A percentile compares a stretch with the other conserved stretches of the same genome.
phyloP scores from a whole-genome alignment of 1,140 invertebrate species.

The Popillia japonica region DNA sequence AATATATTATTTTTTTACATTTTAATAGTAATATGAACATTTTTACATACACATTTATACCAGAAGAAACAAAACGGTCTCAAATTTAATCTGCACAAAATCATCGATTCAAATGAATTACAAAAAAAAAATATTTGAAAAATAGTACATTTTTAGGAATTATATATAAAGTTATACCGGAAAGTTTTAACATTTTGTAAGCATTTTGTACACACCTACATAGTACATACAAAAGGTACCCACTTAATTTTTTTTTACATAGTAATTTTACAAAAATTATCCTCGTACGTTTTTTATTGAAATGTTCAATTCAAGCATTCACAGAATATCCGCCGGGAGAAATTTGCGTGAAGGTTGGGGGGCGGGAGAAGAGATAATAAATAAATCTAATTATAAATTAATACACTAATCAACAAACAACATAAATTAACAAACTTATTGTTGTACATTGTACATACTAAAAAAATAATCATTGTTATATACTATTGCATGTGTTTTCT shows the following conservation, averaged over 20 bases:
- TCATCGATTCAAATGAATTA: background rate
- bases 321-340: background rate
- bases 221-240: conserved; percentile 32
- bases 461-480: conserved; percentile 50
- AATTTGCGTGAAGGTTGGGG: background rate
- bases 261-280: background rate
- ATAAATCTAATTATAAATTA: conserved; percentile 39
- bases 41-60: conserved; percentile 48
- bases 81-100: conserved; percentile 13
- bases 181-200: background rate
- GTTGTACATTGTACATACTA: conserved; percentile 56
- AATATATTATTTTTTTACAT: conserved; percentile 15
- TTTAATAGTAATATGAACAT: conserved; percentile 58
- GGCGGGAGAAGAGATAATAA: conserved; percentile 36
- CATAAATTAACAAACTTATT: conserved; percentile 46
- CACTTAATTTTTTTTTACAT: conserved; percentile 10
- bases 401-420: conserved; percentile 47
- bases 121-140: background rate
- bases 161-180: background rate
- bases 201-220: conserved; percentile 18
- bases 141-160: background rate
- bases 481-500: conserved; percentile 49
- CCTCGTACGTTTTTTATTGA: background rate
- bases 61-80: conserved; percentile 19
- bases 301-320: conserved; percentile 16